Base-by-base conservation (phyloP, 2,888 invertebrate species). In the Cephus pulcher region DNA sequence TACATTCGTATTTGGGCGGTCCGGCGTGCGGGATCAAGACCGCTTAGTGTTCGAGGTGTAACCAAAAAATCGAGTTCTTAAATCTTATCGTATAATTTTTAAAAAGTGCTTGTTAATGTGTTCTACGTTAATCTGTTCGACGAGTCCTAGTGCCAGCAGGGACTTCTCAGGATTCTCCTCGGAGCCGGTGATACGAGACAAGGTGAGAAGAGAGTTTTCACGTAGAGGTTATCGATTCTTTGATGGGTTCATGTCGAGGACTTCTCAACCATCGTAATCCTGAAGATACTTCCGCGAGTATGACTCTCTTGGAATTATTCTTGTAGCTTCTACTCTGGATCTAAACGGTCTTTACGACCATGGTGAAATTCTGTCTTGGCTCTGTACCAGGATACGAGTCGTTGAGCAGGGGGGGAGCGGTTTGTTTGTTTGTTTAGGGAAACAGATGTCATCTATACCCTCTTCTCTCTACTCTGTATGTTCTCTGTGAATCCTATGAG, bases 1-100 rank as follows among this genome's bases (percentile, higher is more conserved):
- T 71, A 15, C 71, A 34, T 71, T 71, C 71, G 71, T 71, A 33
- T 71, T 71, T 71, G 12, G 71, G 71, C 71, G 71, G 71, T 71
- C 23, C 33, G 33, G 71, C 71, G 71, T 71, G 71, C 71, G 71
- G 34, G 0, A 71, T 33, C 71, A 56, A 15, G 56, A 56, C 56
- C 56, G 56, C 56, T 56, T 23, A 2, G 23, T 56, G 56, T 56
- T 56, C 23, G 9, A 56, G 23, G 23, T 56, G 56, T 56, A 56
- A 56, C 9, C 2, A 56, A 23, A 15, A 56, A 56, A 56, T 23
- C 23, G 23, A 56, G 15, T 56, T 9, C 56, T 56, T 2, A 23
- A 1, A 23, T 9, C 9, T 56, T 56, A 23, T 56, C 56, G 23
- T 56, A 23, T 15, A 23, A 23, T 23, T 56, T 23, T 15, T 23